Base-by-base conservation (phyloP, 2,113 vertebrate species). In the Stomatorhinus ivindoensis region DNA sequence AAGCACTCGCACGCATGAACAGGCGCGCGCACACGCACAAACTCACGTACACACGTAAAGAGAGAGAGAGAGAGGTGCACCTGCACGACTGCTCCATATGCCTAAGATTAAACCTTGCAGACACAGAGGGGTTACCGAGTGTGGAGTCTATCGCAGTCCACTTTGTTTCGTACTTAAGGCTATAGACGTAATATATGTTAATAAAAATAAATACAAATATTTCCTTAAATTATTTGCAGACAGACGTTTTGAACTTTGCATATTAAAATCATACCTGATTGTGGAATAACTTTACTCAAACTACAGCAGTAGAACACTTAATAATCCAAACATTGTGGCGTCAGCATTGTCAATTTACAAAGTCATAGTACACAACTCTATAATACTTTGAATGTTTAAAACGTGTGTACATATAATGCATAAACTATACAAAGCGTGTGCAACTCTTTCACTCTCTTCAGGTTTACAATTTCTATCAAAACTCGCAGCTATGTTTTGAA, bases 61-160 rank as follows among this genome's bases (percentile, higher is more conserved):
- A 90, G 48, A 76, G 46, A 89, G 82, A 58, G 89, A 86, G 21
- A 85, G 91, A 92, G 90, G 90, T 93, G 94, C 91, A 90, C 93
- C 90, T 92, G 92, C 87, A 92, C 88, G 87, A 91, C 92, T 92
- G 91, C 90, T 92, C 92, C 87, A 90, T 73, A 65, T 39, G 42
- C 87, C 55, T 85, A 48, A 48, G 24, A 19, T 93, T 92, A n/a
- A 92, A 93, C 91, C 90, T 91, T 91, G 91, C 93, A 87, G 17
- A 87, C 21, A 35, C 51, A 19, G 48, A 51, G 4, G 21, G 42
- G 80, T 17, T 42, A 24, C 48, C 89, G 89, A 84, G 44, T 83
- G 87, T 80, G 91, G 69, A 42, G 91, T 91, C 88, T 47, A 27
- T 88, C 58, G 35, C 39, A 69, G 58, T 65, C 47, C 55, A 55